Evolutionary conservation across 2,888 invertebrate species (phyloP).

Genomic region (Ptychoptera albimana): DNA sequence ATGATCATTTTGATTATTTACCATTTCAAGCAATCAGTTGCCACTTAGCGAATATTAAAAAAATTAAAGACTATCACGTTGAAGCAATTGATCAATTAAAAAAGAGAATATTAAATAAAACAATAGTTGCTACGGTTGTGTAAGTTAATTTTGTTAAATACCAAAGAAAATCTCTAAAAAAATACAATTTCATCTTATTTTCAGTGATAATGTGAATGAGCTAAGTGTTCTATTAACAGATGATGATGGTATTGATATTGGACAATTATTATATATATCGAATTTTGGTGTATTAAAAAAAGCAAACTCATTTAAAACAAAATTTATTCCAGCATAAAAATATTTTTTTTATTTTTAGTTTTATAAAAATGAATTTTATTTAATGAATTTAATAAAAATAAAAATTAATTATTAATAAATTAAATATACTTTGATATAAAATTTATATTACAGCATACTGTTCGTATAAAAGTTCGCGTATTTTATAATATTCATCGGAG

Average conservation of each 20-base stretch:
- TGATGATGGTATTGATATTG: neutral
- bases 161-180: neutral
- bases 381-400: too few species aligned
- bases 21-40: slow-evolving; percentile 21
- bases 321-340: too few species aligned
- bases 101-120: slow-evolving; percentile 3
- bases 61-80: neutral
- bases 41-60: slow-evolving; percentile 11
- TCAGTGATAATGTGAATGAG: neutral
- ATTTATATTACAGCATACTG: slow-evolving; percentile 88
- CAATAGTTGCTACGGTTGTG: neutral
- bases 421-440: neutral
- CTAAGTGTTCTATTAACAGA: neutral
- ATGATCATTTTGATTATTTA: slow-evolving; percentile 14
- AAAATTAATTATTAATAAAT: too few species aligned
- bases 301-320: too few species aligned
- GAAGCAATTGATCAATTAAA: neutral
- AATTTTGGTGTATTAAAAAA: too few species aligned
- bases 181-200: neutral
- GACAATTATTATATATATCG: neutral
- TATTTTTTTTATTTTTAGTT: too few species aligned
- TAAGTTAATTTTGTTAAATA: neutral
- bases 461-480: slow-evolving; percentile 81
- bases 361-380: too few species aligned
- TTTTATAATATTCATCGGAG: slow-evolving; percentile 88